A percentile compares a stretch with the other conserved stretches of the same genome.
These are phyloP conservation scores for Hydractinia symbiolongicarpus DNA, from an alignment of 30 jellyfish, hydroid and myxozoan species.

Conservation along the genomic window DNA sequence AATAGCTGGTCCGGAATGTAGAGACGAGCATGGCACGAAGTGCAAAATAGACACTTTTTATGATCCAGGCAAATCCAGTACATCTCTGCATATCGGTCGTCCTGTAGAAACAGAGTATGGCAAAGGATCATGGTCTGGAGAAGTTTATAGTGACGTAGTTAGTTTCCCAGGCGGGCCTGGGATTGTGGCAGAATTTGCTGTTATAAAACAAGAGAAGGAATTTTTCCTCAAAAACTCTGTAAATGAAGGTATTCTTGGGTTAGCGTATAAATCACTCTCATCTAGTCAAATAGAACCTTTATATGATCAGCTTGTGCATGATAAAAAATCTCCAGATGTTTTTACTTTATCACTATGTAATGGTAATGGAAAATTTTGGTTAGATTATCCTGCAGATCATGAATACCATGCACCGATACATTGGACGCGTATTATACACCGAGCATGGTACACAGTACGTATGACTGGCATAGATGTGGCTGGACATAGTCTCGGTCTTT, in stretches of 20 bases:
- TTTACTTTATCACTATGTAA: constrained; percentile 86
- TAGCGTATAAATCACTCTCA: constrained; percentile 86
- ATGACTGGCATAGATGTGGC: constrained; percentile 99
- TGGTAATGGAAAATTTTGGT: constrained; percentile 89
- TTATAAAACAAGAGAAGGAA: constrained; percentile 82
- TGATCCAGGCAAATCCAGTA: constrained; percentile 67
- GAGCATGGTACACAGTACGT: constrained; percentile 96
- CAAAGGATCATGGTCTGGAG: constrained; percentile 98
- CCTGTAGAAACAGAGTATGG: constrained; percentile 88
- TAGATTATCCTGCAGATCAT: constrained; percentile 74
- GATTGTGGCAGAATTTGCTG: constrained; percentile 91
- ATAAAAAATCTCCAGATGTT: constrained; percentile 72
- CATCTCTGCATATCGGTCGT: constrained; percentile 63
- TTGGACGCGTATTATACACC: constrained; percentile 91
- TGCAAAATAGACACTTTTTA: constrained; percentile 78
- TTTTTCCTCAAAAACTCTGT: constrained; percentile 85
- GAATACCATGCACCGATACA: constrained; percentile 73
- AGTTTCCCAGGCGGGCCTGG: constrained; percentile 94
- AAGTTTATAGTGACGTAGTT: constrained; percentile 81
- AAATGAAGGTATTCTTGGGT: constrained; percentile 89
- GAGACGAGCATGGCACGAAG: constrained; percentile 73
- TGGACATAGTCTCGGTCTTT: constrained; percentile 87
- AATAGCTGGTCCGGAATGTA: constrained; percentile 96
- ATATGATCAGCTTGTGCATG: constrained; percentile 86
- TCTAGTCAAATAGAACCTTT: constrained; percentile 88